These are phyloP conservation scores for Pammene fasciana DNA, from an alignment of 2,888 invertebrate species.

Conservation along the genomic window DNA sequence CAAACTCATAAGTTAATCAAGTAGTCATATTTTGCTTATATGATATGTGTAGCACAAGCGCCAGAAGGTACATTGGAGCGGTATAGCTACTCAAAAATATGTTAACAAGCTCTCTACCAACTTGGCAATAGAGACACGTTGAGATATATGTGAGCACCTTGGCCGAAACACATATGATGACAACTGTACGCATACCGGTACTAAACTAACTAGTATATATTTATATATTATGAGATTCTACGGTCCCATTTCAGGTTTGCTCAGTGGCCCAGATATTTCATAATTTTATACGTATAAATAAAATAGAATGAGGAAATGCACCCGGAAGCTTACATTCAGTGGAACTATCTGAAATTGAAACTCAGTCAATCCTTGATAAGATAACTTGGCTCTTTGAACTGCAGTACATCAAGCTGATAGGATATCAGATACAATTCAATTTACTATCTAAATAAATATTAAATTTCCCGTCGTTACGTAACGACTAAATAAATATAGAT, in stretches of 20 bases:
- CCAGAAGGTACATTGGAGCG: no score
- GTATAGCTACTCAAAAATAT: no score
- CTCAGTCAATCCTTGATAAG: conserved; percentile 22
- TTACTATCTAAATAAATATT: not conserved
- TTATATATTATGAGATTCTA: not conserved
- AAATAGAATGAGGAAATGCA: conserved; percentile 15
- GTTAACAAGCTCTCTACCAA: no score
- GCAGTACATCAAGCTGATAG: not conserved
- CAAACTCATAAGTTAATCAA: no score
- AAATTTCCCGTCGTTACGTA: not conserved
- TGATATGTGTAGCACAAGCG: no score
- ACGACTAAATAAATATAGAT: not conserved
- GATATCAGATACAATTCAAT: conserved; percentile 6
- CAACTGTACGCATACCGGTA: no score
- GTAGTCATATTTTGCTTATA: no score
- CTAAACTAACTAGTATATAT: no score
- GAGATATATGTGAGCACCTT: no score
- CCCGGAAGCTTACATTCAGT: conserved; percentile 12
- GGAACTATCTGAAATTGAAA: conserved; percentile 10
- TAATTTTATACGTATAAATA: conserved; percentile 12
- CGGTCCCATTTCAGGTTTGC: not conserved
- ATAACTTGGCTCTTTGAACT: conserved; percentile 9
- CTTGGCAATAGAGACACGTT: no score
- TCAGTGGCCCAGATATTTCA: conserved; percentile 8
- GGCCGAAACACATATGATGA: no score